Evolutionary conservation across 2,888 invertebrate species (phyloP).

Genomic region (Leucophenga montana): DNA sequence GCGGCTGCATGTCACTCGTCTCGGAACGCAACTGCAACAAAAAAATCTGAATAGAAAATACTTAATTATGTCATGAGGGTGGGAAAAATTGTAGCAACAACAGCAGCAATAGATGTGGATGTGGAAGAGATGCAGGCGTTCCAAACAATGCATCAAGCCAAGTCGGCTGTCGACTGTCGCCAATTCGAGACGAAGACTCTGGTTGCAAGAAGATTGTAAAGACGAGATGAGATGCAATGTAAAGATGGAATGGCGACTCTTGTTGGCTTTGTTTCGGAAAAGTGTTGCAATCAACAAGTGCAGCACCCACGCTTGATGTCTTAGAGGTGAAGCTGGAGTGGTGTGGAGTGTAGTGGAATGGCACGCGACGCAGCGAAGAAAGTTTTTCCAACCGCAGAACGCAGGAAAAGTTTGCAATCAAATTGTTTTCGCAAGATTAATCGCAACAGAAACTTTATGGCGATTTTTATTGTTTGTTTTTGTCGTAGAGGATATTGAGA

Average conservation of each 20-base stretch:
- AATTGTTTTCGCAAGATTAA: conserved; percentile 28
- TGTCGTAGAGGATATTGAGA: neutral
- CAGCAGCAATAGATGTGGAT: conserved; percentile 3
- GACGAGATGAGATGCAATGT: neutral
- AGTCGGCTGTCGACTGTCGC: neutral
- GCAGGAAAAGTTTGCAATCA: conserved; percentile 10
- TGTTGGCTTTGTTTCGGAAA: conserved; percentile 37
- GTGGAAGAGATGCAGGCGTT: conserved; percentile 13
- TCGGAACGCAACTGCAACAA: conserved; percentile 42
- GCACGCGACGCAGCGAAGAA: conserved; percentile 50
- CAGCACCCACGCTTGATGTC: conserved; percentile 42
- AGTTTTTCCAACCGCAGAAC: conserved; percentile 46
- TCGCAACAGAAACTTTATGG: conserved; percentile 45
- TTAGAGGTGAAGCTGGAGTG: conserved; percentile 38
- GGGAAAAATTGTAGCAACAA: conserved; percentile 55
- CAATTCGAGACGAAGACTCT: neutral
- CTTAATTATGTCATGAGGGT: conserved; percentile 74
- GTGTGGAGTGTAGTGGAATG: conserved; percentile 16
- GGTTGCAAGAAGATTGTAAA: conserved; percentile 11
- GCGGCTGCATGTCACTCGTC: conserved; percentile 45
- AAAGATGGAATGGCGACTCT: neutral
- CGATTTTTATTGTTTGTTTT: conserved; percentile 52
- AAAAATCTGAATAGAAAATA: conserved; percentile 48
- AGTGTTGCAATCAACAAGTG: conserved; percentile 52
- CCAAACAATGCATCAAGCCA: conserved; percentile 16